Conservation (phyloP, 2,888 invertebrate species). For the Sympetrum striolatum region DNA sequence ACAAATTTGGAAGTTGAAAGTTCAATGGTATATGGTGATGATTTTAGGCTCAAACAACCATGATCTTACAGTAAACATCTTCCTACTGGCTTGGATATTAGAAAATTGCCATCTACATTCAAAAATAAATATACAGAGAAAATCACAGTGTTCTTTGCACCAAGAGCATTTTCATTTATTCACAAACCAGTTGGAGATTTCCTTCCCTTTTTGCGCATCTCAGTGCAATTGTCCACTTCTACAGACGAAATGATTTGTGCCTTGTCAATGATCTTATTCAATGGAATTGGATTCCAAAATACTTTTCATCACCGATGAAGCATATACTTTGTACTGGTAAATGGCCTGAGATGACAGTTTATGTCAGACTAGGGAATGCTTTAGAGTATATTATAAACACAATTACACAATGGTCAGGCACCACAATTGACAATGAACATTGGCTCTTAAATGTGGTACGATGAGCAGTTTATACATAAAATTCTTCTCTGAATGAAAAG, state of each 20-base stretch:
- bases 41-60: background rate
- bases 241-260: background rate
- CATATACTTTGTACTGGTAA: slow-evolving; percentile 11
- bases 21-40: background rate
- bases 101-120: background rate
- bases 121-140: background rate
- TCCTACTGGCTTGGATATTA: background rate
- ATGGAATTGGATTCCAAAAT: background rate
- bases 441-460: background rate
- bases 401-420: background rate
- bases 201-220: background rate
- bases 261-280: background rate
- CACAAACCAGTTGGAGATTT: background rate
- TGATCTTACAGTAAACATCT: background rate
- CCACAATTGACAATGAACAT: background rate
- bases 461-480: background rate
- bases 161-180: background rate
- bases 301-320: background rate
- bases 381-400: background rate
- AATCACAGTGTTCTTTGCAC: background rate
- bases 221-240: background rate
- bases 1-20: background rate
- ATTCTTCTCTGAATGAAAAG: background rate
- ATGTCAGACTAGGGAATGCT: background rate
- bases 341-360: slow-evolving; percentile 6